Conservation (phyloP, 2,888 invertebrate genomes). For the Girardia tigrina region DNA sequence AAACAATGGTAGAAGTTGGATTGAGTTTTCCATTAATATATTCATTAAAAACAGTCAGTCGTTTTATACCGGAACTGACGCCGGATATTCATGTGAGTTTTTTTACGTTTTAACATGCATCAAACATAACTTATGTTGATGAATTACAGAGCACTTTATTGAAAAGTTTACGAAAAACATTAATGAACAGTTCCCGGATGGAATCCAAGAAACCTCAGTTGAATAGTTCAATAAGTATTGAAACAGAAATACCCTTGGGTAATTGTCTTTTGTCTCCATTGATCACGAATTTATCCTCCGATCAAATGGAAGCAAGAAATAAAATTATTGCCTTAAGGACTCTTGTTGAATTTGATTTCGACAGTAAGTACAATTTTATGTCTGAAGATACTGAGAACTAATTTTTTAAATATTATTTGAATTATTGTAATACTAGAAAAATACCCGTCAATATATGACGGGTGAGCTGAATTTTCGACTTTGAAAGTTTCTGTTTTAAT, state of each 20-base stretch:
- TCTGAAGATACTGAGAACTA: too few relatives aligned
- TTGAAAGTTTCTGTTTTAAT: too few relatives aligned
- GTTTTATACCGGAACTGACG: constrained; percentile 71
- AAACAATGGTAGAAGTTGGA: constrained; percentile 79
- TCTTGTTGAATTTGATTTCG: constrained; percentile 7
- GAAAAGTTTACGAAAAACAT: constrained; percentile 72
- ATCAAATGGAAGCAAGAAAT: constrained; percentile 10
- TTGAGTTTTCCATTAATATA: constrained; percentile 68
- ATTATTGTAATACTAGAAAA: too few relatives aligned
- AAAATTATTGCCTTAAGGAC: not conserved
- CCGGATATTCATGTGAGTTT: constrained; percentile 74
- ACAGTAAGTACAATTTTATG: too few relatives aligned
- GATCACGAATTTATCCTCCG: not conserved
- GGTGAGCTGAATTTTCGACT: too few relatives aligned
- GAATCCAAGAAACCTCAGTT: constrained; percentile 49
- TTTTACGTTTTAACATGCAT: not conserved
- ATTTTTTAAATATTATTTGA: too few relatives aligned
- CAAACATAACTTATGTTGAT: not conserved
- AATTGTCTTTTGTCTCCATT: not conserved
- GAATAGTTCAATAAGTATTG: not conserved
- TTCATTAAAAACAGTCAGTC: constrained; percentile 73
- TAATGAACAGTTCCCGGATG: constrained; percentile 71
- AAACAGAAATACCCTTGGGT: not conserved
- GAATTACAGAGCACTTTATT: not conserved
- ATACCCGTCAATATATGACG: too few relatives aligned